Conservation (phyloP, 2,888 invertebrate genomes). For the Eustalomyia histrio region DNA sequence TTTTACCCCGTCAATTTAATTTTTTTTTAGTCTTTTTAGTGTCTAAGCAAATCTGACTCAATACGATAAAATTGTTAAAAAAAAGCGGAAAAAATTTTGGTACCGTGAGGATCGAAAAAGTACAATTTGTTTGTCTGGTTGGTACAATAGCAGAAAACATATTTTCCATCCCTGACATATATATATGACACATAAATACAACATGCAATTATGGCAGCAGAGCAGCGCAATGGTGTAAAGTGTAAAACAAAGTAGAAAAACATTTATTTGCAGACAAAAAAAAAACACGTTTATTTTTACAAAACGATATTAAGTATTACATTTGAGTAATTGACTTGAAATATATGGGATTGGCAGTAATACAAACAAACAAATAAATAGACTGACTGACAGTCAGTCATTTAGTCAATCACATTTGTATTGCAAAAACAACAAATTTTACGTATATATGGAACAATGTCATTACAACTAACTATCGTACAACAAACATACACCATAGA, state of each 20-base stretch:
- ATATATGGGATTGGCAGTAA: conserved; percentile 53
- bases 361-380: neutral
- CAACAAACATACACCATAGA: neutral
- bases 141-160: too few species aligned
- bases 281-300: neutral
- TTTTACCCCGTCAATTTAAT: too few species aligned
- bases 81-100: too few species aligned
- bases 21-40: too few species aligned
- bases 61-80: too few species aligned
- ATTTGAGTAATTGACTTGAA: conserved; percentile 32
- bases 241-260: neutral
- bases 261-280: neutral
- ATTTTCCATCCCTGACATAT: too few species aligned
- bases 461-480: conserved; percentile 32
- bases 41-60: too few species aligned
- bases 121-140: too few species aligned
- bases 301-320: neutral
- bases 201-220: conserved; percentile 1
- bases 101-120: too few species aligned
- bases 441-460: conserved; percentile 48
- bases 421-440: conserved; percentile 13
- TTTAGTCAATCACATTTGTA: conserved; percentile 39
- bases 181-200: neutral
- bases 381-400: conserved; percentile 16
- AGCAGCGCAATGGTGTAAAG: neutral